These are phyloP conservation scores for Mionectes macconnelli DNA, from an alignment of 2,113 vertebrate genomes.

Conservation along the genomic window DNA sequence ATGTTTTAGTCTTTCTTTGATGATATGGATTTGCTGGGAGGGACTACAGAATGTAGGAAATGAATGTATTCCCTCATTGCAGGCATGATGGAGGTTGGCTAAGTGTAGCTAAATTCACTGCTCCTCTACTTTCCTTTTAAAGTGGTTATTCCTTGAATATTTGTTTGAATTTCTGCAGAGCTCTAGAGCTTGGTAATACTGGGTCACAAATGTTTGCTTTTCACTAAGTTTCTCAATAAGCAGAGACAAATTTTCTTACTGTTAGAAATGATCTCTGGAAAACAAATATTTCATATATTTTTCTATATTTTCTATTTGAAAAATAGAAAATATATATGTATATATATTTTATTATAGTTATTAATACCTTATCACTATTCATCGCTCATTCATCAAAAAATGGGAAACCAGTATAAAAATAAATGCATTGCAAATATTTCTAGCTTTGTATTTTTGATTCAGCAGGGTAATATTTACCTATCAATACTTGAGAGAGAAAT, in stretches of 20 bases:
- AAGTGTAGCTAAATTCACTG: background rate
- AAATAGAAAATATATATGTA: background rate
- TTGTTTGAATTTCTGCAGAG: background rate
- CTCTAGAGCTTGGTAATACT: background rate
- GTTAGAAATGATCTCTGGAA: background rate
- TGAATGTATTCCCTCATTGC: background rate
- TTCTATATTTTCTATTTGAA: background rate
- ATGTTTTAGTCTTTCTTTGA: background rate
- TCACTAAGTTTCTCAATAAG: background rate
- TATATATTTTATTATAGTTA: background rate
- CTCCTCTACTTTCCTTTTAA: background rate
- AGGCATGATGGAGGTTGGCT: background rate
- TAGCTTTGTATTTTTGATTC: background rate
- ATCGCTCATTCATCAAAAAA: background rate
- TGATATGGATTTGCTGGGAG: background rate
- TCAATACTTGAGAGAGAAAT: background rate
- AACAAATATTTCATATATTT: background rate
- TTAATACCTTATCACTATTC: background rate
- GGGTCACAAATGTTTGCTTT: background rate
- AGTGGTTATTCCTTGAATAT: background rate
- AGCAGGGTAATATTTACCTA: background rate
- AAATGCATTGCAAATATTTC: background rate
- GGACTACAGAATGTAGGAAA: background rate
- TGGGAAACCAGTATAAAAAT: background rate
- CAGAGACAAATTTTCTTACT: background rate